Base-by-base conservation (phyloP, 2,888 invertebrate species). In the Philhelius pedissequus region DNA sequence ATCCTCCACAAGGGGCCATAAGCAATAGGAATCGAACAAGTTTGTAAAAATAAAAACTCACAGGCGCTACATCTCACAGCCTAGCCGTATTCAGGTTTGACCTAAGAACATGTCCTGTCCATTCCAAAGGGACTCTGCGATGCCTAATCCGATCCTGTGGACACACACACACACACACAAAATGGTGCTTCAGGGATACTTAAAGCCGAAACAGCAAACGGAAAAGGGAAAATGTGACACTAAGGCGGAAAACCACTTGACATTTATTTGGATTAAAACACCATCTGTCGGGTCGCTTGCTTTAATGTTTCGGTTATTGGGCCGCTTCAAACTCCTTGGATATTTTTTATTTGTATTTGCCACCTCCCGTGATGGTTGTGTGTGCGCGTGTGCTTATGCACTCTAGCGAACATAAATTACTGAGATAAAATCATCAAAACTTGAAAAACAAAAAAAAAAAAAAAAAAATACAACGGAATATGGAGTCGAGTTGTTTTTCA, bases 221-320 rank as follows among this genome's bases (percentile, higher is more conserved):
- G 40, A 64, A 74, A 54, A 45, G 62, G 45, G 54, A 62, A 38
- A 64, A 74, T 50, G 62, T 58, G 68, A 38, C 43, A 69, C 58
- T 69, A 62, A 74, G 56, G 74, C 69, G 64, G 54, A 70, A 79
- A 75, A 84, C 83, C 83, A 84, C 83, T 84, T 84, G 83, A 84
- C 83, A 84, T 79, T 79, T 79, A 79, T 84, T 84, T 84, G 79
- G 83, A 84, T 84, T 84, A 84, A 84, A 84, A 84, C 74, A 84
- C 83, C 83, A 84, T 84, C 83, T 84, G 83, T 84, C 83, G 79
- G 74, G 66, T 50, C 45, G 77, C 20, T 64, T 40, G 79, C 79
- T 62, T 58, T 68, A 74, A 68, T 79, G 48, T 43, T 58, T 64
- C 50, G 56, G 35, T 66, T 52, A 66, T 52, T 56, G 70, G 66